Base-by-base conservation (phyloP, 2,797 vertebrate genomes). In the Sebastiscus tertius region DNA sequence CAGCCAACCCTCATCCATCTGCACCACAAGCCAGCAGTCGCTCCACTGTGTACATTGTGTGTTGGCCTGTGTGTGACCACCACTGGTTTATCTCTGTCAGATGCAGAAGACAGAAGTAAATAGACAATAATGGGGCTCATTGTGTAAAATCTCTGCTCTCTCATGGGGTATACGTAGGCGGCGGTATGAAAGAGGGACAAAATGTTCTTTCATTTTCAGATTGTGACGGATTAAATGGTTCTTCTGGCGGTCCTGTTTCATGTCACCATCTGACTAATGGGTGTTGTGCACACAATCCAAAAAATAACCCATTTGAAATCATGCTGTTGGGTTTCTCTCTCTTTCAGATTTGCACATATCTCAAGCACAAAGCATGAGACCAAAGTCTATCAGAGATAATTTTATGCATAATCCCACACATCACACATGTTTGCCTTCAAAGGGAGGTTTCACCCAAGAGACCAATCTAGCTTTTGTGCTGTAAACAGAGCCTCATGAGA, bases 41-140 rank as follows among this genome's bases (percentile, higher is more conserved):
- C 31, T 46, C 52, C 18, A 22, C 52, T 36, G 62, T 61, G 42
- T 61, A 69, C 22, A 11, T 49, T 70, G 39, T 77, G 75, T 14
- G 5, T 42, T 74, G 24, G 34, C 68, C 56, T 83, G 46, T 68
- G 62, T 77, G 65, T 72, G 72, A 83, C 74, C 71, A 71, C 66
- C 39, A 8, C 66, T 83, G 79, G 42, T 86, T 85, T 78, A 75
- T 84, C 73, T 24, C 54, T 8, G 42, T 79, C 81, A 80, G 74
- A 88, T 80, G 75, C 79, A 87, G 81, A 87, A 75, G 77, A 84
- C 64, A 75, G 77, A 81, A 78, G 75, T 82, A 89, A 92, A 92
- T 60, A 76, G 56, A 79, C 13, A 8, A 92, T 85, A 92, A 88
- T 87, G 70, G 70, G 82, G 29, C 63, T 82, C 83, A 80, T 86